A percentile compares a stretch with the other conserved stretches of the same genome.
Evolutionary conservation across 2,113 vertebrate species (phyloP).

Genomic region (Solea solea): DNA sequence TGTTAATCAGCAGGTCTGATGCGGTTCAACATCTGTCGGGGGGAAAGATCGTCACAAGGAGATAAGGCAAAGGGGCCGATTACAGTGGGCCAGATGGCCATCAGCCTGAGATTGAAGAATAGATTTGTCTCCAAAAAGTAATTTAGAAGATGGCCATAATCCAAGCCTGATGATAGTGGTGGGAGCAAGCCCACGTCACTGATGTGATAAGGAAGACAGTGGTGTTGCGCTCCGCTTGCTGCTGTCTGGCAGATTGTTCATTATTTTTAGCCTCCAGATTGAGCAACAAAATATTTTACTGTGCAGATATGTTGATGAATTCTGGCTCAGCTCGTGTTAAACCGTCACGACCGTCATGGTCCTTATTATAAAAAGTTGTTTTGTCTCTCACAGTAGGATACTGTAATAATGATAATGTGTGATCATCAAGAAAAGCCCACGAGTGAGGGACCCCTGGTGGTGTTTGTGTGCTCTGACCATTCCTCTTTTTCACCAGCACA

Average conservation of each 20-base stretch:
- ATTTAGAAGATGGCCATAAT: slow-evolving; percentile 81
- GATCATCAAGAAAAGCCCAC: neutral
- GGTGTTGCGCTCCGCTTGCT: slow-evolving; percentile 8
- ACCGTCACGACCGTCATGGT: neutral
- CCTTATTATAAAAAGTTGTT: neutral
- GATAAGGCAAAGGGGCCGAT: slow-evolving; percentile 49
- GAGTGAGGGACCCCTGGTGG: neutral
- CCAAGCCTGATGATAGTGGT: slow-evolving; percentile 70
- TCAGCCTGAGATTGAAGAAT: slow-evolving; percentile 80
- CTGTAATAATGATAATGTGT: slow-evolving; percentile 1
- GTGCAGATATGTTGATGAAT: neutral
- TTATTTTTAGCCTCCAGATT: slow-evolving; percentile 63
- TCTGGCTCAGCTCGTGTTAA: slow-evolving; percentile 7
- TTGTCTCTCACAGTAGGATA: neutral
- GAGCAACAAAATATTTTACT: slow-evolving; percentile 41
- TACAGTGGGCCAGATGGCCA: slow-evolving; percentile 77
- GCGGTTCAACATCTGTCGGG: slow-evolving; percentile 69
- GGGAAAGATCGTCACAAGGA: slow-evolving; percentile 56
- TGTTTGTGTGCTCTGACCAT: slow-evolving; percentile 6
- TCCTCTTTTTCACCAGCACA: slow-evolving; percentile 19
- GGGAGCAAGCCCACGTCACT: slow-evolving; percentile 53
- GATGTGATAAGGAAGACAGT: slow-evolving; percentile 64
- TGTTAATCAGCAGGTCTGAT: slow-evolving; percentile 64
- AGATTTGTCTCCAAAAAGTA: slow-evolving; percentile 84
- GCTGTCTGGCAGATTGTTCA: slow-evolving; percentile 45